Percentiles rank a stretch among this genome's conserved stretches.
phyloP scores from a whole-genome alignment of 2,113 vertebrate species.

The Balaeniceps rex region DNA sequence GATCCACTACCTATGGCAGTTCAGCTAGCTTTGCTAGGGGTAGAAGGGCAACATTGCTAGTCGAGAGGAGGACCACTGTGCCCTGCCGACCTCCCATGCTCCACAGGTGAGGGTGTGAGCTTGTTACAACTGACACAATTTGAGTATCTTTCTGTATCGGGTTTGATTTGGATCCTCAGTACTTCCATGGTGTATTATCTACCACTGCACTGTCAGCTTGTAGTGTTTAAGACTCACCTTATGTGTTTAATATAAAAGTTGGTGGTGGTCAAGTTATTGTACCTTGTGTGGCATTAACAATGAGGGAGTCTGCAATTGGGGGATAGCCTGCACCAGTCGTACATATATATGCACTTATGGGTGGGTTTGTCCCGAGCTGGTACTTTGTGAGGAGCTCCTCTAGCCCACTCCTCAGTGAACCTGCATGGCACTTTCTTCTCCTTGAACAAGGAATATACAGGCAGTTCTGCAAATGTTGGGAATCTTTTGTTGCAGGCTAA shows the following conservation, averaged over 20 bases:
- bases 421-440: neutral
- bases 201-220: neutral
- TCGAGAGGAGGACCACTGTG: neutral
- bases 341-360: accelerated
- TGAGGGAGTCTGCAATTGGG: neutral
- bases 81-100: neutral
- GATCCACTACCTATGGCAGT: neutral
- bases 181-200: neutral
- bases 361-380: neutral
- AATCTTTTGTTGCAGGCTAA: neutral
- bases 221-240: neutral
- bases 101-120: neutral
- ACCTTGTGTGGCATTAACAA: neutral
- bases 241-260: neutral
- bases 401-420: neutral
- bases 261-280: neutral
- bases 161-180: neutral
- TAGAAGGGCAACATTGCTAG: neutral
- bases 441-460: neutral
- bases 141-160: neutral
- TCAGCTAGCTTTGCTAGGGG: neutral
- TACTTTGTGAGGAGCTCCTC: neutral
- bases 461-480: neutral
- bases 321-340: neutral
- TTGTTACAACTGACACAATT: neutral